Percentiles rank a stretch among this genome's conserved stretches.
These are phyloP conservation scores for Isichthys henryi DNA, from an alignment of 2,113 vertebrate species.

Conservation along the genomic window DNA sequence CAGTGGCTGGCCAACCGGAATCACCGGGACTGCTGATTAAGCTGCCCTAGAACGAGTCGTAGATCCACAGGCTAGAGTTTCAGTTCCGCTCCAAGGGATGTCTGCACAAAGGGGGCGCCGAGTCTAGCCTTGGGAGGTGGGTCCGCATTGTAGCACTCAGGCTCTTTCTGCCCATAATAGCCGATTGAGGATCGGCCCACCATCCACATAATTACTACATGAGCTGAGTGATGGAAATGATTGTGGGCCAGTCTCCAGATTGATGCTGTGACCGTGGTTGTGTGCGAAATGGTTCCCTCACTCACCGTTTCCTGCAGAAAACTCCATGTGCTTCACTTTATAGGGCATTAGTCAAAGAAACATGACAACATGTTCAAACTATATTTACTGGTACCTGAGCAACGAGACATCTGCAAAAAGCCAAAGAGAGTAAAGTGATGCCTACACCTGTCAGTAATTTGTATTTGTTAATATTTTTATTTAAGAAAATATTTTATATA, in stretches of 20 bases:
- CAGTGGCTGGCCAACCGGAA: neutral
- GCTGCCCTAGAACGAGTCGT: neutral
- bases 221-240: neutral
- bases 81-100: neutral
- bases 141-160: neutral
- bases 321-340: neutral
- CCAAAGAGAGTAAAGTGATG: neutral
- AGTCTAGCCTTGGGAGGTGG: neutral
- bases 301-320: neutral
- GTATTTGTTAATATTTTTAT: neutral
- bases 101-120: neutral
- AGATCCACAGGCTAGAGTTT: neutral
- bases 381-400: neutral
- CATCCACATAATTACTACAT: neutral
- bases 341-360: neutral
- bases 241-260: neutral
- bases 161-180: neutral
- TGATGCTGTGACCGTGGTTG: neutral
- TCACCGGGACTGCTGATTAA: conserved; percentile 2
- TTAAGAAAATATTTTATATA: neutral
- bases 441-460: neutral
- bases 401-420: neutral
- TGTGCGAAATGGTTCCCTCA: neutral
- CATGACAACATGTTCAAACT: neutral
- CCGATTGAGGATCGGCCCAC: neutral